These are phyloP conservation scores for Salvelinus sp. DNA, from an alignment of 2,113 vertebrate species.

Conservation along the genomic window DNA sequence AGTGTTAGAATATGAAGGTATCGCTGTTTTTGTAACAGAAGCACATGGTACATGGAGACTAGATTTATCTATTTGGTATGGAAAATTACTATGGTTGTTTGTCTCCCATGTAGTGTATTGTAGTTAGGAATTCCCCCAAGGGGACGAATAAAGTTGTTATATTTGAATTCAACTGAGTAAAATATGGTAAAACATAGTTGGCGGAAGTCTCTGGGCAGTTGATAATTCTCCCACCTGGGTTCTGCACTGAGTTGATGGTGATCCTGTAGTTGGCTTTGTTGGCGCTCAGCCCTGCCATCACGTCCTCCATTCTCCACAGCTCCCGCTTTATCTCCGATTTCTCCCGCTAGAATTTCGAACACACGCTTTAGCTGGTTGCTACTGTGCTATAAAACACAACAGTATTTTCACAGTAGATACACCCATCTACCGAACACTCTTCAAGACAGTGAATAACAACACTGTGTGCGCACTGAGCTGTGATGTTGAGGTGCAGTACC, in stretches of 20 bases:
- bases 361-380: not conserved
- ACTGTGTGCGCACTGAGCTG: not conserved
- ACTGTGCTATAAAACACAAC: not conserved
- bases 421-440: not conserved
- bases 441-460: too few species aligned
- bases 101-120: too few species aligned
- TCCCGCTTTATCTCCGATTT: constrained; percentile 89
- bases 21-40: too few species aligned
- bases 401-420: constrained; percentile 6
- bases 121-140: too few species aligned
- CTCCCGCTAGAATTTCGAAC: constrained; percentile 71
- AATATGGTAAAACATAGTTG: too few species aligned
- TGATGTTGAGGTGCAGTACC: constrained; percentile 17
- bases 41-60: too few species aligned
- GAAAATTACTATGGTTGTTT: too few species aligned
- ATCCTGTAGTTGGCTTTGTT: constrained; percentile 90
- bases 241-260: constrained; percentile 89
- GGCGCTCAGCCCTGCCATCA: constrained; percentile 87
- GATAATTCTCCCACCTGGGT: constrained; percentile 37
- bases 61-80: too few species aligned
- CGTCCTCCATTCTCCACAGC: constrained; percentile 96
- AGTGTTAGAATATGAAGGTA: too few species aligned
- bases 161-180: too few species aligned
- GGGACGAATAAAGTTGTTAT: too few species aligned
- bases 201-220: too few species aligned